Evolutionary conservation across 92 coral and sea anemone species (phyloP).

Genomic region (Porites evermanni): DNA sequence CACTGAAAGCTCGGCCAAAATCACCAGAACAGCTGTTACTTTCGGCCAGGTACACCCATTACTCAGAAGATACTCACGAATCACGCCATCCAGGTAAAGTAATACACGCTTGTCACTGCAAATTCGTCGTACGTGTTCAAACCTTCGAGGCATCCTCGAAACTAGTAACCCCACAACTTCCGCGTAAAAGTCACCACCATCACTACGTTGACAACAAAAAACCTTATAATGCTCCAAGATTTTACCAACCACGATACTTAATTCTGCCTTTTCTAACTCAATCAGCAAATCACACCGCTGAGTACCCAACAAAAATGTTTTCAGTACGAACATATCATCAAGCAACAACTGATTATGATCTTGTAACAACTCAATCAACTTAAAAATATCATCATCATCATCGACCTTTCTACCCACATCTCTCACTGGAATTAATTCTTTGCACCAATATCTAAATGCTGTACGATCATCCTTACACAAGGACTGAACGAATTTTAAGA

Average conservation of each 20-base stretch:
- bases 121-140: background rate
- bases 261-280: background rate
- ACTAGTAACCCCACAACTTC: conserved; percentile 1
- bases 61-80: background rate
- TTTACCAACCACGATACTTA: background rate
- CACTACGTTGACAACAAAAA: background rate
- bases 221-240: background rate
- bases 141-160: background rate
- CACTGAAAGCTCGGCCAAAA: background rate
- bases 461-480: conserved; percentile 5
- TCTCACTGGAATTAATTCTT: background rate
- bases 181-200: background rate
- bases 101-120: background rate
- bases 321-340: conserved; percentile 1
- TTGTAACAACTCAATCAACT: background rate
- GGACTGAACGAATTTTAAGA: background rate
- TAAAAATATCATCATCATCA: background rate
- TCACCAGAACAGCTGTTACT: background rate
- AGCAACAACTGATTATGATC: background rate
- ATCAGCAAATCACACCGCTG: background rate
- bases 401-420: background rate
- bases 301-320: background rate
- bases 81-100: background rate
- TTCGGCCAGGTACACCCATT: background rate
- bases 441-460: background rate